Evolutionary conservation across 2,797 vertebrate genomes (phyloP).

Genomic region (Tinamus major): DNA sequence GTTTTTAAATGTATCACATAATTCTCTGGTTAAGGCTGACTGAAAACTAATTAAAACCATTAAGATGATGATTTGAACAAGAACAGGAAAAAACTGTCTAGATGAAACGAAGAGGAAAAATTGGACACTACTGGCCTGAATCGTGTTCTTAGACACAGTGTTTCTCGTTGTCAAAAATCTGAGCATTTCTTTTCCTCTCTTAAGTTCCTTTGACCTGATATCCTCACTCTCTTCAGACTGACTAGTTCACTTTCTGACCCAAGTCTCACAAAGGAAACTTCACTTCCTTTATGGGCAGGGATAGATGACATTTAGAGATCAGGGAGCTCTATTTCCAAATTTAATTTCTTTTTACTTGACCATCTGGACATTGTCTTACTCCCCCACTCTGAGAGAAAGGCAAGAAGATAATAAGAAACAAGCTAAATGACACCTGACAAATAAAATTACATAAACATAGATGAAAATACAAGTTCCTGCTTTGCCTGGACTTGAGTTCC

Average conservation of each 20-base stretch:
- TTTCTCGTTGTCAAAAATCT: constrained; percentile 32
- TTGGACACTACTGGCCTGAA: constrained; percentile 35
- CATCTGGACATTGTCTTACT: neutral
- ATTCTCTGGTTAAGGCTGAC: constrained; percentile 41
- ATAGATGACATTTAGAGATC: neutral
- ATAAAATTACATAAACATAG: neutral
- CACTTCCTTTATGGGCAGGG: constrained; percentile 10
- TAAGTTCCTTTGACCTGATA: constrained; percentile 13
- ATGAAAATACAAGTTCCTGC: neutral
- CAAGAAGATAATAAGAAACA: constrained; percentile 20
- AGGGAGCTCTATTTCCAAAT: neutral
- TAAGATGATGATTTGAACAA: constrained; percentile 30
- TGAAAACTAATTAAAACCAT: constrained; percentile 55
- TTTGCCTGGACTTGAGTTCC: neutral
- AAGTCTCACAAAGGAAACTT: constrained; percentile 3
- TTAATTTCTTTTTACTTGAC: neutral
- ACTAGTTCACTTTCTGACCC: neutral
- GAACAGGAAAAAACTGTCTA: neutral
- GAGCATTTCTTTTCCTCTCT: constrained; percentile 33
- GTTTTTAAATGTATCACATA: constrained; percentile 2
- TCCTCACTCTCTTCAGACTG: neutral
- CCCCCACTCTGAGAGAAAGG: neutral
- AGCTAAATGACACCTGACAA: neutral
- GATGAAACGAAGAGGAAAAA: constrained; percentile 54
- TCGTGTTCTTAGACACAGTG: neutral